These are phyloP conservation scores for Atherinomorus stipes DNA, from an alignment of 2,113 vertebrate species.

Conservation along the genomic window DNA sequence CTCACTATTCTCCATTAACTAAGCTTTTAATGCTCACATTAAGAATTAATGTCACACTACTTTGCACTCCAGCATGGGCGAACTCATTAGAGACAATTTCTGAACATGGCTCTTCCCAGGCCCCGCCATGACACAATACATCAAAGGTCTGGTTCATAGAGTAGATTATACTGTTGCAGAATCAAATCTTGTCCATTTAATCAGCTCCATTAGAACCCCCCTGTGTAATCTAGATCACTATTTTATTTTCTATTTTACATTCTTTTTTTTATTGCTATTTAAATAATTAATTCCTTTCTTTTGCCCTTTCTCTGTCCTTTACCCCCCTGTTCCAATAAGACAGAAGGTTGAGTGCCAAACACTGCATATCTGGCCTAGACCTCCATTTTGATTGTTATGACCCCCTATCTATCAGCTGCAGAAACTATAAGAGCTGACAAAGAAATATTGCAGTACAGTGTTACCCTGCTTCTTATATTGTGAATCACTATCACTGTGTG, in stretches of 20 bases:
- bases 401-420: conserved; percentile 43
- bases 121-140: conserved; percentile 36
- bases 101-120: conserved; percentile 39
- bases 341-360: conserved; percentile 3
- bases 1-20: conserved; percentile 70
- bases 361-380: conserved; percentile 50
- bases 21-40: conserved; percentile 70
- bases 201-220: conserved; percentile 21
- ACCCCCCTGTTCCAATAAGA: conserved; percentile 2
- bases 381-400: conserved; percentile 26
- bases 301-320: neutral
- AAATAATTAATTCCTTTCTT: neutral
- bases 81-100: conserved; percentile 60
- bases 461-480: conserved; percentile 20
- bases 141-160: conserved; percentile 19
- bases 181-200: conserved; percentile 40
- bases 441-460: conserved; percentile 26
- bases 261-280: neutral
- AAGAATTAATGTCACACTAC: conserved; percentile 68
- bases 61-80: conserved; percentile 67
- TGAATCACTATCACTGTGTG: conserved; percentile 40
- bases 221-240: conserved; percentile 11
- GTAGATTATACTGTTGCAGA: conserved; percentile 36
- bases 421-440: conserved; percentile 37
- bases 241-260: neutral